Conservation (phyloP, 2,113 vertebrate species). For the Oreochromis niloticus region DNA sequence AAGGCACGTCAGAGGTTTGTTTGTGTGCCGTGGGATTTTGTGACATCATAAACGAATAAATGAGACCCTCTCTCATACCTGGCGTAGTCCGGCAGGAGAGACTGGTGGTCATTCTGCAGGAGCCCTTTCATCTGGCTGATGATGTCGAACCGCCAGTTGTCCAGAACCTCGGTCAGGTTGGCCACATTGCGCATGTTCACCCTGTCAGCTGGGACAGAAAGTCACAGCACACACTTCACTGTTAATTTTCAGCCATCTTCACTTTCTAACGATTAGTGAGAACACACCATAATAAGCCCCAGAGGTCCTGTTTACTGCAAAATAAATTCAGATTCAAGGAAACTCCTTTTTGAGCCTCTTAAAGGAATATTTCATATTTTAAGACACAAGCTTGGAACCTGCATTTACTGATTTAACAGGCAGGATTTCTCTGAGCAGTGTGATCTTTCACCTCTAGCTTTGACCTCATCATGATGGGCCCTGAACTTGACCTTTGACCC, state of each 20-base stretch:
- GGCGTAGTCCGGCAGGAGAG: conserved; percentile 74
- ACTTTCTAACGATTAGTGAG: not conserved
- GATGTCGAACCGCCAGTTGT: conserved; percentile 79
- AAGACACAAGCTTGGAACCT: not conserved
- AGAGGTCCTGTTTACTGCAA: not conserved
- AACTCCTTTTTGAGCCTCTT: not conserved
- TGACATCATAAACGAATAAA: not conserved
- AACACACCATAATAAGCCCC: not conserved
- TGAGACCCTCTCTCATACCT: conserved; percentile 43
- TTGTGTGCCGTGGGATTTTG: not conserved
- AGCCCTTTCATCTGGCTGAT: conserved; percentile 67
- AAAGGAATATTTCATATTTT: not conserved
- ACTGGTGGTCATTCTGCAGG: conserved; percentile 75
- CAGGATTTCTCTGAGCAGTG: not conserved
- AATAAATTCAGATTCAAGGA: not conserved
- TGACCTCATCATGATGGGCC: not conserved
- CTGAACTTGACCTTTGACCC: conserved; percentile 24
- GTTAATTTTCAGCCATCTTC: not conserved
- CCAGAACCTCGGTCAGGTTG: conserved; percentile 75
- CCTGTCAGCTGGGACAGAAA: conserved; percentile 59
- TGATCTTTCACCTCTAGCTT: conserved; percentile 11
- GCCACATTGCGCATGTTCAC: conserved; percentile 72
- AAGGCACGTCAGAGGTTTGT: not conserved
- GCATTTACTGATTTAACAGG: not conserved
- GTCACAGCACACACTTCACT: not conserved